These are phyloP conservation scores for Thripadectes ignobilis DNA, from an alignment of 2,797 vertebrate genomes.

Conservation along the genomic window DNA sequence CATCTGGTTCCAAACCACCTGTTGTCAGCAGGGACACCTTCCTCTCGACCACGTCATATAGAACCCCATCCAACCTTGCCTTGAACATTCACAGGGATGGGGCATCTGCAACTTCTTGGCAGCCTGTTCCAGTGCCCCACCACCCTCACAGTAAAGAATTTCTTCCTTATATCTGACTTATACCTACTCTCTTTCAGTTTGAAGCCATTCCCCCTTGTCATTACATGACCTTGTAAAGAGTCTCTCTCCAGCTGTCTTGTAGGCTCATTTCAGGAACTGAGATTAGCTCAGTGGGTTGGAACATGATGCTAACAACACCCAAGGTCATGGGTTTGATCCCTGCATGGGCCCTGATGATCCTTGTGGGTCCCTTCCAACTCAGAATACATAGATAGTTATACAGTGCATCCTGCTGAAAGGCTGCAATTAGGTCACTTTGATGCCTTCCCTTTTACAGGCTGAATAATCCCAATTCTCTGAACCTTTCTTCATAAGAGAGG, in stretches of 20 bases:
- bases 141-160: neutral
- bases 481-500: neutral
- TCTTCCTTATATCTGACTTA: neutral
- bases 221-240: neutral
- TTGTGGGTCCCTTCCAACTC: neutral
- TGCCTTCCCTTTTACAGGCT: neutral
- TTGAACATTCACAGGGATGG: neutral
- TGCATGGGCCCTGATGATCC: neutral
- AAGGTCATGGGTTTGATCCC: neutral
- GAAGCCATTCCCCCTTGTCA: neutral
- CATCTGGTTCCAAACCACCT: neutral
- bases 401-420: neutral
- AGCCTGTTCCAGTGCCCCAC: neutral
- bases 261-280: neutral
- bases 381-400: neutral
- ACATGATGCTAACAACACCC: neutral
- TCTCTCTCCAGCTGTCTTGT: neutral
- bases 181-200: neutral
- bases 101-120: neutral
- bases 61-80: neutral
- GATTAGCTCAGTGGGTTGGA: neutral
- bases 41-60: neutral
- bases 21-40: neutral
- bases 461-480: neutral
- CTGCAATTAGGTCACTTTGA: fast-evolving